Conservation (phyloP, 2,888 invertebrate species). For the Conistra vaccinii region DNA sequence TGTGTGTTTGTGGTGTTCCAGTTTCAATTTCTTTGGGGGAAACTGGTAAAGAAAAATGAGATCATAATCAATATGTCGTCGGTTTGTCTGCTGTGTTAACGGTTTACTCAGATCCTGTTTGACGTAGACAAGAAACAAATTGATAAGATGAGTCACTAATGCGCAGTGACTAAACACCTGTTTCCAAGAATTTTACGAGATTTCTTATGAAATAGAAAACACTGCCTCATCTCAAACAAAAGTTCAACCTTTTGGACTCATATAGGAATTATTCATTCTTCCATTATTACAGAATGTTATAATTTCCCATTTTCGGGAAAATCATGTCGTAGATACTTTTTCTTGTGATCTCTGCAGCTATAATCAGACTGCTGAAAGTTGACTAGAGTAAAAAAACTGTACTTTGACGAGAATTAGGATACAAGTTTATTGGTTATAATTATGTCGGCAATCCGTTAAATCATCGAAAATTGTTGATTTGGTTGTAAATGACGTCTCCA, state of each 20-base stretch:
- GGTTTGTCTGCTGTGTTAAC: neutral
- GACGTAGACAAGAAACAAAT: neutral
- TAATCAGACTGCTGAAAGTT: neutral
- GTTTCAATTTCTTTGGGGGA: neutral
- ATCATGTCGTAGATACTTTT: neutral
- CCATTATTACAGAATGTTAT: neutral
- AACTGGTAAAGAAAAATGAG: slow-evolving; percentile 6
- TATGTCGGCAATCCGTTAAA: too few species aligned
- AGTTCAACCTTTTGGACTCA: neutral
- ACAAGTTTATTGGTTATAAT: too few species aligned
- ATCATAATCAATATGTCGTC: slow-evolving; percentile 11
- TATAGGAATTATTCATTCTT: neutral
- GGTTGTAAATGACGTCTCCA: too few species aligned
- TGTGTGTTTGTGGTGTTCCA: neutral
- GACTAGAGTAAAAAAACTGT: neutral
- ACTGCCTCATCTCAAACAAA: neutral
- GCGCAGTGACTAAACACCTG: slow-evolving; percentile 4
- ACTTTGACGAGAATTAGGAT: neutral
- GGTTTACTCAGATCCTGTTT: slow-evolving; percentile 12
- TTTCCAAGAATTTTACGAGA: slow-evolving; percentile 6
- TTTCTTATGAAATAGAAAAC: slow-evolving; percentile 1
- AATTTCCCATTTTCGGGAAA: neutral
- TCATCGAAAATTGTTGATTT: too few species aligned
- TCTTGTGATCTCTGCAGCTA: neutral
- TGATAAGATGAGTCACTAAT: slow-evolving; percentile 17